A percentile compares a stretch with the other conserved stretches of the same genome.
phyloP scores from a whole-genome alignment of 2,888 invertebrate genomes.

The Lochmaea capreae region DNA sequence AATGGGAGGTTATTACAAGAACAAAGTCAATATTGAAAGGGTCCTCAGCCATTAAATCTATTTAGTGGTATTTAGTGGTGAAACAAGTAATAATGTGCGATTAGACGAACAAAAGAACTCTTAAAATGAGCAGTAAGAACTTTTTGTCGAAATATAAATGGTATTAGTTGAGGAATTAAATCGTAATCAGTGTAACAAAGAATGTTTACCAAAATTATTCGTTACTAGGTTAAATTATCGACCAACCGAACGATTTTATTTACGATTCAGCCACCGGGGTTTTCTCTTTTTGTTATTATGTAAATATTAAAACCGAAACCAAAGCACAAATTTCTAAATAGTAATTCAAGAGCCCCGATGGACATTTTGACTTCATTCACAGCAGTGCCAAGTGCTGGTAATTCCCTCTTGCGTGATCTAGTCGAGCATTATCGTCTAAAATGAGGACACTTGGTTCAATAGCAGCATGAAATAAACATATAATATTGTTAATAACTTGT shows the following conservation, averaged over 20 bases:
- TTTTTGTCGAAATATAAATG: not conserved
- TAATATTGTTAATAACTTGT: no score
- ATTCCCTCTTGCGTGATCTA: no score
- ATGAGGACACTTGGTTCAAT: no score
- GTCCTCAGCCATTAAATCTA: not conserved
- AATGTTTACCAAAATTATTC: not conserved
- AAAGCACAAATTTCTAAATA: not conserved
- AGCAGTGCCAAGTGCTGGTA: no score
- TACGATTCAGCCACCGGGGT: not conserved
- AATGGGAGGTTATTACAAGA: not conserved
- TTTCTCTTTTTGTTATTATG: not conserved
- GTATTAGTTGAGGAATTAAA: not conserved
- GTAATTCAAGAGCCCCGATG: no score
- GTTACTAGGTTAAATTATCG: not conserved
- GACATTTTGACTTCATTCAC: no score
- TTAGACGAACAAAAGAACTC: not conserved
- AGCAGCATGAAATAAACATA: no score
- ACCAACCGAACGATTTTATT: not conserved
- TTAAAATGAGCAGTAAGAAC: not conserved
- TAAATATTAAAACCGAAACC: not conserved
- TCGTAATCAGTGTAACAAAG: not conserved
- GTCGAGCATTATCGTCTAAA: no score
- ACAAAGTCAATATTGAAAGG: not conserved
- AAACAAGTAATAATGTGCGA: not conserved
- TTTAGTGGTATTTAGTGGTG: conserved; percentile 2